Evolutionary conservation across 1,140 invertebrate genomes (phyloP).

Genomic region (Leptinotarsa texana): DNA sequence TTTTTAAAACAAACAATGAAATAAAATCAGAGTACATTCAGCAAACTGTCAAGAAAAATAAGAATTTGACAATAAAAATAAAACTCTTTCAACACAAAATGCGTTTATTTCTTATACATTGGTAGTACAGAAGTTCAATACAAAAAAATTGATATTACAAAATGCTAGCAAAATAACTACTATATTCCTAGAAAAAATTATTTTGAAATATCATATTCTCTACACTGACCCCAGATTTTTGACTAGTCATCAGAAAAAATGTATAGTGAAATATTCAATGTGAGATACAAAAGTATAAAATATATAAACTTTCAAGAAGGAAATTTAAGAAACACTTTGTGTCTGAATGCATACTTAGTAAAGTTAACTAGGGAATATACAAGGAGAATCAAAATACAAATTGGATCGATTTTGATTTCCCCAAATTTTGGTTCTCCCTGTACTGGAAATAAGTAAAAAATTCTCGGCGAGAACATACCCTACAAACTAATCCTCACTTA

Average conservation of each 20-base stretch:
- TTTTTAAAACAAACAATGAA: no score
- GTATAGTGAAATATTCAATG: neutral
- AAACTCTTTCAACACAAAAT: neutral
- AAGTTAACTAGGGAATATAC: neutral
- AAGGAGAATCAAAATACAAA: neutral
- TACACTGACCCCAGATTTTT: neutral
- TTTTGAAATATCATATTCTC: neutral
- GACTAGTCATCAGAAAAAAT: neutral
- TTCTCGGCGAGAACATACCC: neutral
- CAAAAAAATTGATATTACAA: neutral
- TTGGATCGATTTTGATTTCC: neutral
- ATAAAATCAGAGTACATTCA: no score
- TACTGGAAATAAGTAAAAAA: neutral
- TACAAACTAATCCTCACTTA: neutral
- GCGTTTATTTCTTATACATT: neutral
- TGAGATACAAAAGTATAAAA: conserved; percentile 1
- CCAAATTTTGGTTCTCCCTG: neutral
- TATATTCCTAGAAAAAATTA: neutral
- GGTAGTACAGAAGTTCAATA: neutral
- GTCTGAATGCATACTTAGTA: neutral
- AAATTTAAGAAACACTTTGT: neutral
- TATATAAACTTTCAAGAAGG: neutral
- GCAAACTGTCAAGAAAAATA: no score
- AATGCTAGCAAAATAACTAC: neutral
- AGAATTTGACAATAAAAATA: neutral